phyloP scores from a whole-genome alignment of 2,888 invertebrate genomes.

The Drosophila multiciliata region DNA sequence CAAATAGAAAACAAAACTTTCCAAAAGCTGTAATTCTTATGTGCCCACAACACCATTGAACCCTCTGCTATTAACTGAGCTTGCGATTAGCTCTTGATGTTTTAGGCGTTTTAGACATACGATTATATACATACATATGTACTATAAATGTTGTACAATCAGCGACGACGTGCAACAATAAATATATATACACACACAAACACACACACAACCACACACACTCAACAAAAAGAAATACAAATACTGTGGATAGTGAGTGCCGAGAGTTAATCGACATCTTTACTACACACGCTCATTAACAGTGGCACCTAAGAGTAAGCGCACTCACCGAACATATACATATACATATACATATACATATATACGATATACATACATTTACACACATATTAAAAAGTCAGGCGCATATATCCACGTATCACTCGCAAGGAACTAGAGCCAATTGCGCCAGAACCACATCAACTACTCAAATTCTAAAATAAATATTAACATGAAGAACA shows the following conservation, averaged over 20 bases:
- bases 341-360: conserved; percentile 10
- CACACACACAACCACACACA: conserved; percentile 5
- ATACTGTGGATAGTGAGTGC: conserved; percentile 14
- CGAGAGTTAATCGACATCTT: conserved; percentile 46
- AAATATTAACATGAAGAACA: conserved; percentile 50
- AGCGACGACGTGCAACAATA: conserved; percentile 81
- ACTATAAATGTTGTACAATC: conserved; percentile 79
- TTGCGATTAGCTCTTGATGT: conserved; percentile 70
- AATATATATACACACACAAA: conserved; percentile 30
- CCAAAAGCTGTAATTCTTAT: conserved; percentile 44
- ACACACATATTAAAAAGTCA: conserved; percentile 35
- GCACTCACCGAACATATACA: conserved; percentile 64
- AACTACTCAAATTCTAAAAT: conserved; percentile 77
- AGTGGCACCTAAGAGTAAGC: conserved; percentile 68
- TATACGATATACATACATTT: conserved; percentile 21
- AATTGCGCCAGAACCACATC: conserved; percentile 56
- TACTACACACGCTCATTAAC: conserved; percentile 46
- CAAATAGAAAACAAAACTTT: conserved; percentile 16
- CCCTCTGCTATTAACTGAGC: conserved; percentile 52
- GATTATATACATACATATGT: conserved; percentile 46
- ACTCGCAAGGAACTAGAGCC: conserved; percentile 56
- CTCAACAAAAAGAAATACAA: conserved; percentile 9
- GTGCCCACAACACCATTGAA: conserved; percentile 26
- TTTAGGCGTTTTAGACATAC: conserved; percentile 73
- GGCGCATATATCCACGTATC: conserved; percentile 42